Evolutionary conservation across 2,113 vertebrate genomes (phyloP).

Genomic region (Elanus axillaris): DNA sequence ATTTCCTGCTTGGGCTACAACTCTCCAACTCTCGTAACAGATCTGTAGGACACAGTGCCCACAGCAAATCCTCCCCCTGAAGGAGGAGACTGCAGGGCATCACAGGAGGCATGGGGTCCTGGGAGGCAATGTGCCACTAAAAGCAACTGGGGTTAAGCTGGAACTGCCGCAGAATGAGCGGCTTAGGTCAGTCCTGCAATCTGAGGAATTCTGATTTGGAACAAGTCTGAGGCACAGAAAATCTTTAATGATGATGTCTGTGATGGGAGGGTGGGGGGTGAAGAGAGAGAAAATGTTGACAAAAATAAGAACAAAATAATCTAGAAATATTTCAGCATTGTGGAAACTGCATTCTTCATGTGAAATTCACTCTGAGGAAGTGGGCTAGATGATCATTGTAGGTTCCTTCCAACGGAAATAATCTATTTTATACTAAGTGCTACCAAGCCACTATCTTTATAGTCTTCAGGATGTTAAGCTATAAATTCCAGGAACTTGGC

Average conservation of each 20-base stretch:
- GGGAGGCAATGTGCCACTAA: background rate
- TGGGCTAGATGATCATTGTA: background rate
- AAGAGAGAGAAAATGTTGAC: background rate
- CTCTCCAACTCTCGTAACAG: background rate
- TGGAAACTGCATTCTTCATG: background rate
- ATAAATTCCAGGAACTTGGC: background rate
- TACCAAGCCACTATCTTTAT: background rate
- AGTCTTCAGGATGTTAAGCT: background rate
- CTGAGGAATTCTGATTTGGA: background rate
- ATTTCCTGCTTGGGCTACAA: background rate
- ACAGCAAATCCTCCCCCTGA: background rate
- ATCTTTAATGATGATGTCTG: background rate
- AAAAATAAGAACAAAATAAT: background rate
- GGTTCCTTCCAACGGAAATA: background rate
- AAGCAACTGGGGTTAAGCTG: background rate
- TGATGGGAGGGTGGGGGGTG: no score
- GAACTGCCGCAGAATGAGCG: background rate
- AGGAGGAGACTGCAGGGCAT: background rate
- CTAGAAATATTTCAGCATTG: background rate
- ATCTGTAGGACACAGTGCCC: background rate
- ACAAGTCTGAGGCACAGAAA: background rate
- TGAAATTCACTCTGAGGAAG: background rate
- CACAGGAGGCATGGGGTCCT: fast-evolving
- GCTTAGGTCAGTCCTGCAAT: background rate
- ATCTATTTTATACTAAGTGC: background rate